A percentile compares a stretch with the other conserved stretches of the same genome.
Conservation (phyloP, 2,797 vertebrate genomes). For the Pogoniulus pusillus region DNA sequence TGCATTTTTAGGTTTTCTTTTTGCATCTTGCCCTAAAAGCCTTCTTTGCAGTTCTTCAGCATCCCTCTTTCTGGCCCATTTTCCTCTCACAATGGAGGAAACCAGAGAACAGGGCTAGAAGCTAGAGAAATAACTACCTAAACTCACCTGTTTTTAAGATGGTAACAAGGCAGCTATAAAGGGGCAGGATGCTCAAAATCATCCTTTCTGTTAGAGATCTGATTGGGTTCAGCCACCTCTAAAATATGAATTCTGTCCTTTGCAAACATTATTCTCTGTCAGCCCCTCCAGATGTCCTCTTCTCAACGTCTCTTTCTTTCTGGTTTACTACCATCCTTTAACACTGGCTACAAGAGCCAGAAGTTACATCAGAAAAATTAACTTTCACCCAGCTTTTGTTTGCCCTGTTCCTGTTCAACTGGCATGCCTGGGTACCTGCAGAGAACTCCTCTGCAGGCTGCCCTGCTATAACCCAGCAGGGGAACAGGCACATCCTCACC, state of each 20-base stretch:
- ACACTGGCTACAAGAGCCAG: background rate
- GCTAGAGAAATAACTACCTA: background rate
- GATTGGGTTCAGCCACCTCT: background rate
- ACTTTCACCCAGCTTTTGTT: background rate
- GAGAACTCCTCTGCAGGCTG: background rate
- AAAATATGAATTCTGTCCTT: background rate
- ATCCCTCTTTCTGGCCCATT: background rate
- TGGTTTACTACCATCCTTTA: background rate
- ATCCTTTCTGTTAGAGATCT: background rate
- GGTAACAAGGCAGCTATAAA: background rate
- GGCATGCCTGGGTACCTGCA: background rate
- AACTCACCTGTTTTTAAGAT: background rate
- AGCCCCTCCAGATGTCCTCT: background rate
- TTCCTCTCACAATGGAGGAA: background rate
- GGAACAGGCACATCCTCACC: fast-evolving
- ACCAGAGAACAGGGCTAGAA: background rate
- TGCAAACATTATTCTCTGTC: background rate
- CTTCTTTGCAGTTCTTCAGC: background rate
- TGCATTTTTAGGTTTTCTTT: background rate
- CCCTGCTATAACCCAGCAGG: background rate
- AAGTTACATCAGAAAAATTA: background rate
- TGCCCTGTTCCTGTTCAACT: background rate
- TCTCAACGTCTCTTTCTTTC: background rate
- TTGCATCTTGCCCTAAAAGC: background rate
- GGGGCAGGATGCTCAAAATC: background rate